Evolutionary conservation across 2,113 vertebrate genomes (phyloP), one percentile per base, ranked within the genome.

Genomic region (Orthonyx spaldingii): DNA sequence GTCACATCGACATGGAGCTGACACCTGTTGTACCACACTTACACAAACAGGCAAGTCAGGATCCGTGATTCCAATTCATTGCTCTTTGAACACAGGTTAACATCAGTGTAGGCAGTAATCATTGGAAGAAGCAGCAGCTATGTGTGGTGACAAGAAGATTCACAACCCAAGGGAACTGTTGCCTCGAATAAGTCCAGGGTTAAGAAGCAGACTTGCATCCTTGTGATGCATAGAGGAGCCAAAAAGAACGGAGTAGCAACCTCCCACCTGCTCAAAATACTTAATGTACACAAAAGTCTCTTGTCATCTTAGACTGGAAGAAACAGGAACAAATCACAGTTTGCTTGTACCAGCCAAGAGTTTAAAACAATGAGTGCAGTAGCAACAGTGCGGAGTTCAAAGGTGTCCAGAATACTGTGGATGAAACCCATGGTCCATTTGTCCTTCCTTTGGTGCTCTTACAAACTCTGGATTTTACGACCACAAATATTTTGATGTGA

Each of bases 1-100:
- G 35, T 47, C 42, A 23, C 30, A 19, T 1, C 1, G 11, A 46
- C 7, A 3, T 0, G 5, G 53, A 53, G 39, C 26, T 53, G 59
- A 5, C 18, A 26, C 30, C 2, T 17, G 3, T 18, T 23, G 16
- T 55, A 39, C 57, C 23, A 0, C 1, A 33, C 1, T 5, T 1
- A 13, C 0, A 26, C 3, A 3, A 33, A 39, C 30, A 44, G 52
- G 59, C 16, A 35, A 22, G 24, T 22, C 5, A 0, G 47, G 79
- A 23, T 50, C 6, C 0, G 2, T 9, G 16, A 24, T 44, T 55
- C 39, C 47, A n/a, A 1, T n/a, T 27, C 39, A 9, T 16, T 1
- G 3, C 50, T 81, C 56, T 52, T 66, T 10, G 52, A 66, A 46
- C 24, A 2, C n/a, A 5, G 52, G 20, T 42, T 80, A 72, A n/a